These are phyloP conservation scores for Drosophila malerkotliana DNA, from an alignment of 1,140 invertebrate genomes.

Conservation along the genomic window DNA sequence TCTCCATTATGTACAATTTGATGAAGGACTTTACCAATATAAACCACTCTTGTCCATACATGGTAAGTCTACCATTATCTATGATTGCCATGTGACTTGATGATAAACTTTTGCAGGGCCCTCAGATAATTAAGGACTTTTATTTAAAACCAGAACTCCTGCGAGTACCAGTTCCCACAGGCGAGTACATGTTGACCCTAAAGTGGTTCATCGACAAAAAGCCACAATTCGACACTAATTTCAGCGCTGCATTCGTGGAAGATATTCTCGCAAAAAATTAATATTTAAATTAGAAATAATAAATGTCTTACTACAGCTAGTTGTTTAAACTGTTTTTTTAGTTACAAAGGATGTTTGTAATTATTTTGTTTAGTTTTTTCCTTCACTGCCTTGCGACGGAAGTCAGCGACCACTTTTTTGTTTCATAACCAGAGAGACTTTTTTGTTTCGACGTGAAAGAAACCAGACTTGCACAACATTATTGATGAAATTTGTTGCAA, in stretches of 20 bases:
- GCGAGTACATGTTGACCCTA: neutral
- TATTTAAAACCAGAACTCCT: neutral
- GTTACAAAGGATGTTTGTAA: constrained; percentile 12
- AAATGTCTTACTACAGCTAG: too few species aligned
- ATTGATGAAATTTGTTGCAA: constrained; percentile 3
- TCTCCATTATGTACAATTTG: neutral
- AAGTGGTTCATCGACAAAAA: neutral
- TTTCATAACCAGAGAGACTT: constrained; percentile 10
- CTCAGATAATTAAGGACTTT: neutral
- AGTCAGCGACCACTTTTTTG: constrained; percentile 56
- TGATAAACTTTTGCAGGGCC: neutral
- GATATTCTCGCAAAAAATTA: too few species aligned
- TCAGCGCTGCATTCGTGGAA: neutral
- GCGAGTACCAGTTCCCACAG: neutral
- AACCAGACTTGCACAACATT: constrained; percentile 23
- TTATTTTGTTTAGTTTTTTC: constrained; percentile 8
- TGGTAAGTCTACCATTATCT: neutral
- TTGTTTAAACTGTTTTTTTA: neutral
- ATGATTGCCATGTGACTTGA: neutral
- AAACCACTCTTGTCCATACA: neutral
- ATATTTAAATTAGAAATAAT: too few species aligned
- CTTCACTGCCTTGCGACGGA: constrained; percentile 34
- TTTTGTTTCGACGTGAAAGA: constrained; percentile 1
- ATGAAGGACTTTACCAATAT: neutral
- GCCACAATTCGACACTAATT: neutral